Evolutionary conservation across 2,888 invertebrate species (phyloP), one percentile per base, ranked within the genome.

Genomic region (Melipona bicolor): DNA sequence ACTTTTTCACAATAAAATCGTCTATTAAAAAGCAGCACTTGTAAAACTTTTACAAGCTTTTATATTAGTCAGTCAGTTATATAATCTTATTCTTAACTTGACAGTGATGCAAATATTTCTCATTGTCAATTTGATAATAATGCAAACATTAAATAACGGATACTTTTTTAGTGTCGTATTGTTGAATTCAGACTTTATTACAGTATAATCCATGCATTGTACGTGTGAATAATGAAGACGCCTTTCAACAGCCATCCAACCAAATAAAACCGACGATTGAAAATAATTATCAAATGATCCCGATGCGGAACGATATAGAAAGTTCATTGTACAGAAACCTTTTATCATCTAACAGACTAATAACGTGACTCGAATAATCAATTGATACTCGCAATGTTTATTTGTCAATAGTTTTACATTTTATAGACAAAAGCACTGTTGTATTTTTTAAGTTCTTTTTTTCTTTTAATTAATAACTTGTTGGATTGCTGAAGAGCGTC

Each of bases 241-340:
- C 80, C 90, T 90, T 88, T 88, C 88, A 89, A 79, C 81, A 70
- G 77, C 59, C 43, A 79, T 59, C 74, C 68, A 68, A 50, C 86
- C 72, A 77, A 89, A 88, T 90, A 71, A 77, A 81, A 86, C 79
- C 73, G 59, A 32, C 83, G 81, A 90, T 88, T 86, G 88, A 84
- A 90, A 88, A 79, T 87, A 85, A 90, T 89, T 87, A 87, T 77
- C 75, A 80, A 80, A 85, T 85, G 79, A 86, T 86, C 84, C 52
- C 79, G 84, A 88, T 84, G 82, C 76, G 64, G 75, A 82, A 67
- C 64, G 80, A 84, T 90, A 90, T 88, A 73, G 82, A 85, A 83
- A 88, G 86, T 89, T 88, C 83, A 80, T 81, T 79, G 90, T 75
- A 83, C 77, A 78, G 59, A 61, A 78, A 81, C 59, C 67, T 76